Base-by-base conservation (phyloP, 2,113 vertebrate species). In the Tragelaphus imberbis region DNA sequence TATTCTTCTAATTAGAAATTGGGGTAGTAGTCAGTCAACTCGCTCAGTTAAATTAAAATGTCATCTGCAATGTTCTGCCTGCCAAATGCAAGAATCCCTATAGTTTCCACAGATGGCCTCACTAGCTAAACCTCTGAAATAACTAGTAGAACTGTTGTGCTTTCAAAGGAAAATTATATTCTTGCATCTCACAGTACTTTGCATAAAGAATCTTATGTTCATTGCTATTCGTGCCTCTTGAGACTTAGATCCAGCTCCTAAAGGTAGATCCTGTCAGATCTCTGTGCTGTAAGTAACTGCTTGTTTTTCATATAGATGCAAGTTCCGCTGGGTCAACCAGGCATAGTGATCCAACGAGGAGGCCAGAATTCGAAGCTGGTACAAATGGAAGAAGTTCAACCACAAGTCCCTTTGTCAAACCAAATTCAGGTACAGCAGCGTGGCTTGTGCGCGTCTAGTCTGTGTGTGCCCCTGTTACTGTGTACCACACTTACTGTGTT, bases 291-390 rank as follows among this genome's bases (percentile, higher is more conserved):
- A 98, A 97, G 98, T 98, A 98, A 97, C 88, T 44, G 0, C 97
- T 97, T 99, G 68, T 98, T 90, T 98, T 98, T 98, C 87, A 95
- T 97, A 44, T 98, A 99, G 99, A 99, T 99, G 99, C 99, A 47
- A 99, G 99, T 97, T 99, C 99, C 15, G 99, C 99, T 21, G 98
- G 99, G 97, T 98, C 99, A 96, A 98, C 99, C 97, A 99, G 99
- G 99, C 99, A 99, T 98, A 98, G 98, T 27, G 98, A 98, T 98
- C 99, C 99, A 90, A 99, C 99, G 94, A 99, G 98, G 98, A 99
- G 98, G 94, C 98, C 99, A 0, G 99, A 99, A 75, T 99, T 99
- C 91, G 98, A 99, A 97, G 77, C 99, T 95, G 99, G 99, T 21
- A 98, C 99, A 93, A 99, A 99, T 0, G 98, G 98, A 93, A 99